A percentile compares a stretch with the other conserved stretches of the same genome.
These are phyloP conservation scores for Telenomus remus DNA, from an alignment of 1,140 invertebrate species.

Conservation along the genomic window DNA sequence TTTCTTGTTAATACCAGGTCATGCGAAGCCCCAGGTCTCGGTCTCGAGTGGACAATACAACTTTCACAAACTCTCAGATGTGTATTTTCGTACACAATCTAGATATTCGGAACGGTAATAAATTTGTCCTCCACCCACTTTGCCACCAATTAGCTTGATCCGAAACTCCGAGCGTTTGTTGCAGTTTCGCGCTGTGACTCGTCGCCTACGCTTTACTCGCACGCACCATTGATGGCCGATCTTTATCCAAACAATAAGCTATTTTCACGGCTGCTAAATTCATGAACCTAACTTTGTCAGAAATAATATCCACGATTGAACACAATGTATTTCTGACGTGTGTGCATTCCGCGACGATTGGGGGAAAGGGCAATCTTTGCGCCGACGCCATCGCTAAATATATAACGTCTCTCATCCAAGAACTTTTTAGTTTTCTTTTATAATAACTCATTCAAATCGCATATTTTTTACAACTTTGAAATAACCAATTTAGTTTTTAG, in stretches of 20 bases:
- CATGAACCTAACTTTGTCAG: conserved; percentile 11
- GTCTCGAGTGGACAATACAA: conserved; percentile 23
- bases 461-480: too few relatives aligned
- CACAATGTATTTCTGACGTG: conserved; percentile 17
- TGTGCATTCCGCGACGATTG: conserved; percentile 13
- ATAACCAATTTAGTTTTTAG: too few relatives aligned
- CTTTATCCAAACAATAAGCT: conserved; percentile 24
- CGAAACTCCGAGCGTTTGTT: conserved; percentile 17
- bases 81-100: conserved; percentile 36
- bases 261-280: conserved; percentile 8
- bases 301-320: conserved; percentile 13
- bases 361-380: conserved; percentile 12
- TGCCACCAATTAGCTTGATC: conserved; percentile 25
- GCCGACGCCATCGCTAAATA: conserved; percentile 61
- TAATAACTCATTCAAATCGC: too few relatives aligned
- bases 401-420: conserved; percentile 51
- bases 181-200: conserved; percentile 1
- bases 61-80: conserved; percentile 10
- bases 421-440: conserved; percentile 1
- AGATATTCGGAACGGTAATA: conserved; percentile 35
- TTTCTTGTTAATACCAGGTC: background rate
- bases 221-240: conserved; percentile 10
- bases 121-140: conserved; percentile 24
- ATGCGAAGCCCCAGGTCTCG: background rate
- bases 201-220: background rate